phyloP scores from a whole-genome alignment of 2,888 invertebrate genomes.

The Nudaria mundana region DNA sequence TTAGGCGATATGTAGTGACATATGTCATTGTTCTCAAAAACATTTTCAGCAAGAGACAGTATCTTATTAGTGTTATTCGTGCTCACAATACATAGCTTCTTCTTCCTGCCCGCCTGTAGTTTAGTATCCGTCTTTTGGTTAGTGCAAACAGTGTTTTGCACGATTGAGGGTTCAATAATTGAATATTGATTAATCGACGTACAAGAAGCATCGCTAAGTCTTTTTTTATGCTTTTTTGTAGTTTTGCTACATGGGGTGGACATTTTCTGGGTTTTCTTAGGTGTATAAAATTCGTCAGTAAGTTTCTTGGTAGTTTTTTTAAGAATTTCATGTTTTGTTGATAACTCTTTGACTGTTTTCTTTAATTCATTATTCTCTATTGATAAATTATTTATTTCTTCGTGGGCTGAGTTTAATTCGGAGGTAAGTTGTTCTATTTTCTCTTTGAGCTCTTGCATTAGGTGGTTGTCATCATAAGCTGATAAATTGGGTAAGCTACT shows the following conservation, averaged over 20 bases:
- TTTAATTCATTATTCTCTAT: neutral
- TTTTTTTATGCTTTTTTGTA: no score
- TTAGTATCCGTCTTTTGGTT: no score
- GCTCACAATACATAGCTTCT: slow-evolving; percentile 4
- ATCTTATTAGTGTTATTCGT: slow-evolving; percentile 2
- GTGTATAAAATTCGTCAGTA: neutral
- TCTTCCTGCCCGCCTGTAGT: no score
- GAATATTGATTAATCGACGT: no score
- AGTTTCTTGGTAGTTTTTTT: neutral
- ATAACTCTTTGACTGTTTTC: neutral
- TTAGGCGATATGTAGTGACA: slow-evolving; percentile 3
- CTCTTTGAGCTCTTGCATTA: neutral
- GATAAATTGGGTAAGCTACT: neutral
- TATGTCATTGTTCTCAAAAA: neutral
- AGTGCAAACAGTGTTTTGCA: no score
- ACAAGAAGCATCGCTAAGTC: no score
- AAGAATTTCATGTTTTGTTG: neutral
- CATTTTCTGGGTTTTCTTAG: neutral
- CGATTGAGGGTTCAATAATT: no score
- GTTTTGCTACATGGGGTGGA: no score
- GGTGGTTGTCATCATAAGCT: neutral
- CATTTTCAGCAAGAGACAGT: slow-evolving; percentile 1
- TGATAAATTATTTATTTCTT: slow-evolving; percentile 4
- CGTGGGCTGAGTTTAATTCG: slow-evolving; percentile 1
- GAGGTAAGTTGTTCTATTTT: neutral